These are phyloP conservation scores for Montipora cactus DNA, from an alignment of 64 coral and sea anemone genomes.

Conservation along the genomic window DNA sequence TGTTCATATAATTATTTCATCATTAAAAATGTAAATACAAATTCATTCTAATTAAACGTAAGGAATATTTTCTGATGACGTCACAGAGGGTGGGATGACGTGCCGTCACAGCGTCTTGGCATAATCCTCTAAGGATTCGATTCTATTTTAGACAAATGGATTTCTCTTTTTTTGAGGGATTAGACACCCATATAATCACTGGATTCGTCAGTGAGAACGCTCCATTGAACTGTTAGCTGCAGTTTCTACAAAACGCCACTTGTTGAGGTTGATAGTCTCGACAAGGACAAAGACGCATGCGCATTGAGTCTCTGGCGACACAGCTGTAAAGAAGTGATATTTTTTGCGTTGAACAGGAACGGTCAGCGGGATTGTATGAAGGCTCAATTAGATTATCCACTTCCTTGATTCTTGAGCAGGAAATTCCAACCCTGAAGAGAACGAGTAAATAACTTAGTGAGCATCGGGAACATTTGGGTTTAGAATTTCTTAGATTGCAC, in stretches of 20 bases:
- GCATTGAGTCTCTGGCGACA: conserved; percentile 60
- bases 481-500: neutral
- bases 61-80: too few relatives aligned
- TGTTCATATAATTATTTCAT: too few relatives aligned
- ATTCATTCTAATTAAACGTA: too few relatives aligned
- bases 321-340: conserved; percentile 84
- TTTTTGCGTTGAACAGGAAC: conserved; percentile 66
- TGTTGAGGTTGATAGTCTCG: conserved; percentile 83
- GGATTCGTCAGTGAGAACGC: too few relatives aligned
- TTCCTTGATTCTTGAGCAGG: conserved; percentile 34
- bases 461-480: neutral
- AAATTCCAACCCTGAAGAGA: conserved; percentile 44
- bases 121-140: too few relatives aligned
- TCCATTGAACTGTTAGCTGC: neutral
- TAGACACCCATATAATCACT: too few relatives aligned
- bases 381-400: conserved; percentile 54
- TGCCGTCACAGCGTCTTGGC: too few relatives aligned
- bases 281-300: conserved; percentile 85
- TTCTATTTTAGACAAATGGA: too few relatives aligned
- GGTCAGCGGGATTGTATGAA: conserved; percentile 47
- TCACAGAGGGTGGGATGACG: too few relatives aligned
- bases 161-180: too few relatives aligned
- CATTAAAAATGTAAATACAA: too few relatives aligned
- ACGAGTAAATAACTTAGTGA: neutral
- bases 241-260: conserved; percentile 83